Evolutionary conservation across 2,113 vertebrate genomes (phyloP).

Genomic region (Amphiprion ocellaris): DNA sequence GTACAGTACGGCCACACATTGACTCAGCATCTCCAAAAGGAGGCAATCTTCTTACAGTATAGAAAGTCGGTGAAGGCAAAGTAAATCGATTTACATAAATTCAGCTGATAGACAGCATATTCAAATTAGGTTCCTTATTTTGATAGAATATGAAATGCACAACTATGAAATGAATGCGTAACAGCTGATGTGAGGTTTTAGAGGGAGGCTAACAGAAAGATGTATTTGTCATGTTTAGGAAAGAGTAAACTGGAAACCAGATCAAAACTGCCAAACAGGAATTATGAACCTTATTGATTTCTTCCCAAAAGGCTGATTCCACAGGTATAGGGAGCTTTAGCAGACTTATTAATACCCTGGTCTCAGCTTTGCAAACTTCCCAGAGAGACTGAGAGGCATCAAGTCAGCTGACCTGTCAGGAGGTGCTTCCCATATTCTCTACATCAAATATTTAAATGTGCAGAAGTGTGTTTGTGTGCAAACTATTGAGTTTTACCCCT

Average conservation of each 20-base stretch:
- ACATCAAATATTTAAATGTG: slow-evolving; percentile 60
- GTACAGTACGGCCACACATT: background rate
- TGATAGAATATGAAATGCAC: slow-evolving; percentile 12
- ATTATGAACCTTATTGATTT: slow-evolving; percentile 11
- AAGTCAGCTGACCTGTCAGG: slow-evolving; percentile 10
- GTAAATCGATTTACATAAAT: slow-evolving; percentile 6
- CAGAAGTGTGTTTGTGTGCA: background rate
- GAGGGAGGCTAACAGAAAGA: slow-evolving; percentile 1
- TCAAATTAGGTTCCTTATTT: slow-evolving; percentile 30
- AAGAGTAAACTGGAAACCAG: background rate
- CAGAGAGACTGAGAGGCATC: slow-evolving; percentile 25
- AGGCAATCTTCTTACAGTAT: background rate
- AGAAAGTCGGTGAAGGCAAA: background rate
- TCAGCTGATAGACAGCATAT: slow-evolving; percentile 2
- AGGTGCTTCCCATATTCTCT: slow-evolving; percentile 19
- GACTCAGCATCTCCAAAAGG: background rate
- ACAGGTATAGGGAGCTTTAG: slow-evolving; percentile 9
- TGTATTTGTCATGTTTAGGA: slow-evolving; percentile 6
- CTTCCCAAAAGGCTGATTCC: slow-evolving; percentile 22
- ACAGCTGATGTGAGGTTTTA: background rate
- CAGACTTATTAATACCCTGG: slow-evolving; percentile 25
- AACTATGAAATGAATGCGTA: background rate
- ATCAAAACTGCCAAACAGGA: background rate
- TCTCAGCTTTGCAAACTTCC: slow-evolving; percentile 34
- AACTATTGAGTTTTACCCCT: background rate